Evolutionary conservation across 30 jellyfish, hydroid and myxozoan species (phyloP).

Genomic region (Turritopsis dohrnii): DNA sequence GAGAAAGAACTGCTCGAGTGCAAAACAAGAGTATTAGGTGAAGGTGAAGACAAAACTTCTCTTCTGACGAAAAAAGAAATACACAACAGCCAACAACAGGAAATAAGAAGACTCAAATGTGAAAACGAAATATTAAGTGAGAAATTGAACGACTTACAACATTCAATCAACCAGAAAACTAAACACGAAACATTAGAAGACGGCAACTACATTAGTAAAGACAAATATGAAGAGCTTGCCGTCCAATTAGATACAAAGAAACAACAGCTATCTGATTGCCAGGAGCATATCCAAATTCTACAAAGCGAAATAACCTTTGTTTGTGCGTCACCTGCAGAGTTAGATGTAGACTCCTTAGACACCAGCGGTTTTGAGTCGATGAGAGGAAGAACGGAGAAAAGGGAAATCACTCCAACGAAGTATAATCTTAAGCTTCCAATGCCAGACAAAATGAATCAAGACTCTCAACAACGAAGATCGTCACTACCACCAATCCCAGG

Average conservation of each 20-base stretch:
- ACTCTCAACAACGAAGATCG: background rate
- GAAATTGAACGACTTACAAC: background rate
- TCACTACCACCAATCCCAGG: conserved; percentile 22
- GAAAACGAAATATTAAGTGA: background rate
- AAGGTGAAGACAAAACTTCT: background rate
- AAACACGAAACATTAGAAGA: background rate
- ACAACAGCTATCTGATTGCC: conserved; percentile 1
- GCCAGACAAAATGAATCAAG: conserved; percentile 8
- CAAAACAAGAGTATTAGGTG: background rate
- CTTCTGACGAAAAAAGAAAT: background rate
- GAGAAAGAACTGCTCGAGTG: background rate
- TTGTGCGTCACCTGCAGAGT: background rate
- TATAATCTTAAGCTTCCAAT: conserved; percentile 11
- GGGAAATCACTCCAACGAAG: background rate
- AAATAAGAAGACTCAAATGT: background rate
- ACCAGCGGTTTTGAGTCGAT: background rate
- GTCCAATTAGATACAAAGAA: conserved; percentile 4
- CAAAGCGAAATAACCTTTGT: conserved; percentile 5
- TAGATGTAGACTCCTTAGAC: background rate
- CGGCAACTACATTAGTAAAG: conserved; percentile 3
- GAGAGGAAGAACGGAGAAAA: conserved; percentile 3
- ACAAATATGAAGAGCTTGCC: conserved; percentile 12
- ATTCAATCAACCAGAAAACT: background rate
- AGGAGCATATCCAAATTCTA: background rate
- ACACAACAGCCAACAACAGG: background rate